Percentiles rank a stretch among this genome's conserved stretches.
These are phyloP conservation scores for Hemiprocne comata DNA, from an alignment of 2,113 vertebrate genomes.

Conservation along the genomic window DNA sequence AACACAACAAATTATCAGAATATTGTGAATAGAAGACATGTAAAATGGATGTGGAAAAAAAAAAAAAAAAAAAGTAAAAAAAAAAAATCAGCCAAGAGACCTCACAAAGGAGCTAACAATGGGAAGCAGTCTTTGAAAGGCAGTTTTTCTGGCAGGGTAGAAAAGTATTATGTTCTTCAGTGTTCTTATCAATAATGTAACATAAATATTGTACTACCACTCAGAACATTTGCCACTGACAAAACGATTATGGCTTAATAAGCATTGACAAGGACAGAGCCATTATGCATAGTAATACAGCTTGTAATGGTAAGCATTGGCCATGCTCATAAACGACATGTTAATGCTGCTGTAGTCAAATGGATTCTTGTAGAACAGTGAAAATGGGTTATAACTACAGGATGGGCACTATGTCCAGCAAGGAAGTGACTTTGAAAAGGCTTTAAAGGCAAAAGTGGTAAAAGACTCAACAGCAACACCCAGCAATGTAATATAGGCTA, in stretches of 20 bases:
- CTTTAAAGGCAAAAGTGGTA: not conserved
- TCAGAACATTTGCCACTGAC: conserved; percentile 15
- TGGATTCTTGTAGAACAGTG: not conserved
- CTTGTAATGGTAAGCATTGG: not conserved
- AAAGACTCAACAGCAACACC: not conserved
- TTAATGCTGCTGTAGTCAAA: not conserved
- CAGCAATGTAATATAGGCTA: not conserved
- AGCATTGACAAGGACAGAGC: conserved; percentile 37
- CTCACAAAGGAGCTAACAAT: not conserved
- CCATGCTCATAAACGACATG: not conserved
- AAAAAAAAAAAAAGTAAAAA: too few relatives aligned
- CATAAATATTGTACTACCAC: conserved; percentile 26
- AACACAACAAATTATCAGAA: not conserved
- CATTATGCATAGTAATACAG: not conserved
- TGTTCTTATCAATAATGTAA: conserved; percentile 40
- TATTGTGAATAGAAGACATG: not conserved
- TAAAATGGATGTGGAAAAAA: not conserved
- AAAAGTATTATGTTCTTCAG: not conserved
- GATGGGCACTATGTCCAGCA: not conserved
- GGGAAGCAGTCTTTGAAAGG: not conserved
- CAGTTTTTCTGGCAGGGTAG: not conserved
- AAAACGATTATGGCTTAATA: conserved; percentile 15
- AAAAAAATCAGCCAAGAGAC: not conserved
- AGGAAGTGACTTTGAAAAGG: not conserved
- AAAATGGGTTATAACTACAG: not conserved